These are phyloP conservation scores for Branchinecta lynchi DNA, from an alignment of 1,140 invertebrate genomes.

Conservation along the genomic window DNA sequence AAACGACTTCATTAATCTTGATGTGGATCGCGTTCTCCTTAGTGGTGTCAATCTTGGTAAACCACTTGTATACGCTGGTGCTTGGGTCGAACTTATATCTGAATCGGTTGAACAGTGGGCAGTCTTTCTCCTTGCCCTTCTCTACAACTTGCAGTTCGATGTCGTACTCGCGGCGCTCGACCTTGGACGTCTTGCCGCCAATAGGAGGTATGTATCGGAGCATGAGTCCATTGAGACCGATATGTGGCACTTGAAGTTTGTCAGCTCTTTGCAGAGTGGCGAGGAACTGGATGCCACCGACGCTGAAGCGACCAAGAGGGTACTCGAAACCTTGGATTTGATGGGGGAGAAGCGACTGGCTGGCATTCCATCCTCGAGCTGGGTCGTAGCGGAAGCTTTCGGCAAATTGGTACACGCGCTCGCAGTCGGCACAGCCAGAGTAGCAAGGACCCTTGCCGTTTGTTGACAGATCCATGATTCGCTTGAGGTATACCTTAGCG, in stretches of 20 bases:
- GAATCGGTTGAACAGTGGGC: background rate
- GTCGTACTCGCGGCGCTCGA: background rate
- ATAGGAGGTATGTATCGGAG: background rate
- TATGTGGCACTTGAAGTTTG: background rate
- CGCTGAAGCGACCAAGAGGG: background rate
- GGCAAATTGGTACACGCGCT: background rate
- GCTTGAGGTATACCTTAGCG: background rate
- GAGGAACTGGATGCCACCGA: background rate
- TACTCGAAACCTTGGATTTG: background rate
- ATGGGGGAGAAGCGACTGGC: background rate
- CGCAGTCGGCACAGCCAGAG: background rate
- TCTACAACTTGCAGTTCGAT: background rate
- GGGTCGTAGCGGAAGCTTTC: background rate
- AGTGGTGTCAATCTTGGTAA: background rate
- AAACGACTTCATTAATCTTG: background rate
- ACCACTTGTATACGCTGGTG: background rate
- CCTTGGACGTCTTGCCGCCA: background rate
- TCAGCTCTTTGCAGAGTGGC: background rate
- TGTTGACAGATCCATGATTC: background rate
- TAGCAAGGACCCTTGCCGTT: conserved; percentile 1
- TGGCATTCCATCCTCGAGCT: background rate
- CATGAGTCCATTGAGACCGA: background rate
- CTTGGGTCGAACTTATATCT: background rate
- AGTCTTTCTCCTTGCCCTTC: background rate
- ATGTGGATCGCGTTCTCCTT: background rate